Evolutionary conservation across 2,113 vertebrate genomes (phyloP), one percentile per base, ranked within the genome.

Genomic region (Brevimyrus niger): DNA sequence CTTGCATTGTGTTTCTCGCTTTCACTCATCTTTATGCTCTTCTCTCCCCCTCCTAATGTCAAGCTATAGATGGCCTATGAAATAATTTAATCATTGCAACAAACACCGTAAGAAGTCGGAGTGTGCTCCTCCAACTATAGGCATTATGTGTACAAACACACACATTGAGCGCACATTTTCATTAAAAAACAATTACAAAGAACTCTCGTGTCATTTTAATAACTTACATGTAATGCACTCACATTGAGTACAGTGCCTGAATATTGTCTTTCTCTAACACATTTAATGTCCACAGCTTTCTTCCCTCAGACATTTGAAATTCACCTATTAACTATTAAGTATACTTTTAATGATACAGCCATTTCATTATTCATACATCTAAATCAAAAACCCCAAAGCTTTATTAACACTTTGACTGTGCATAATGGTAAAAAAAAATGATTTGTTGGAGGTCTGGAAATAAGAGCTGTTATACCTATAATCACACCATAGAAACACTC

Each of bases 371-470:
- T 95, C 93, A 96, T 95, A 94, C 91, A 61, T 91, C 89, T 92
- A 94, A 95, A 95, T 94, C 93, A 95, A 95, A 85, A 94, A 94
- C 94, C 94, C 94, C 93, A 94, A 94, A 94, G 92, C 91, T 93
- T 95, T 93, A 96, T 96, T 96, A 95, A 95, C 93, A 96, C 95
- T 93, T 95, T 95, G 95, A 94, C 93, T 92, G 91, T 93, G 91
- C 94, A 93, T 95, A 95, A 96, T 95, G 88, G 93, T 92, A 94
- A 95, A 91, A 44, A 44, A 44, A 96, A 94, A 93, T 94, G 93
- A 95, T 96, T 95, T 94, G 94, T 94, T 95, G 93, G 92, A 94
- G 91, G 91, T 94, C 94, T 94, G 93, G 94, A 96, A 96, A 96
- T 94, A 96, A 92, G 91, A 92, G 92, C 92, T 92, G 95, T 92